Evolutionary conservation across 2,797 vertebrate species (phyloP).

Genomic region (Scleropages formosus): DNA sequence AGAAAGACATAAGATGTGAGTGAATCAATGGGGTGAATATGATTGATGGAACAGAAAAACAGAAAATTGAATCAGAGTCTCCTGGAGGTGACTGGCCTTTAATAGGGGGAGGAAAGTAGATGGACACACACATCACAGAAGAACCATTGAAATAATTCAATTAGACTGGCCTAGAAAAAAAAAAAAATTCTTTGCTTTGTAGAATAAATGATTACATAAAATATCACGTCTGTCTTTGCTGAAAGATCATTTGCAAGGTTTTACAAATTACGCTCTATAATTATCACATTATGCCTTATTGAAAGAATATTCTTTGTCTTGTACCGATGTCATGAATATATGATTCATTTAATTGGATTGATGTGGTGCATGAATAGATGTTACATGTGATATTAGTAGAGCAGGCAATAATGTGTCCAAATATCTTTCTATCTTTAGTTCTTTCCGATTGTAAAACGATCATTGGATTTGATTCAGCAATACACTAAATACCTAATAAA

Average conservation of each 20-base stretch:
- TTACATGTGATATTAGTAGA: neutral
- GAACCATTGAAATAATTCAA: slow-evolving; percentile 13
- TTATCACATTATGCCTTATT: neutral
- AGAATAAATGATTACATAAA: neutral
- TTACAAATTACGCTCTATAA: neutral
- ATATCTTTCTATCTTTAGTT: neutral
- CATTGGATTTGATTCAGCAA: slow-evolving; percentile 1
- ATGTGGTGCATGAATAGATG: neutral
- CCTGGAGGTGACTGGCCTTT: slow-evolving; percentile 39
- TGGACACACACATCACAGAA: neutral
- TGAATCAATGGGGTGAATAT: slow-evolving; percentile 34
- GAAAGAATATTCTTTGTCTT: neutral
- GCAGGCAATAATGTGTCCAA: neutral
- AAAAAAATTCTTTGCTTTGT: slow-evolving; percentile 12
- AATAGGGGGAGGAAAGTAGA: slow-evolving; percentile 31
- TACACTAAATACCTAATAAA: too few relatives aligned
- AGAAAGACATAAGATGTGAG: slow-evolving; percentile 38
- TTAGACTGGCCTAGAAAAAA: slow-evolving; percentile 7
- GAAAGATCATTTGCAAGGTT: neutral
- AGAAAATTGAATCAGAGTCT: slow-evolving; percentile 51
- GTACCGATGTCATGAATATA: neutral
- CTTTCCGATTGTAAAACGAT: slow-evolving; percentile 10
- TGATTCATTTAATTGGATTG: neutral
- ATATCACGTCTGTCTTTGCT: neutral
- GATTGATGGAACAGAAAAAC: slow-evolving; percentile 30